Percentiles rank a stretch among this genome's conserved stretches.
Evolutionary conservation across 2,888 invertebrate genomes (phyloP).

Genomic region (Rhyacophila evoluta): DNA sequence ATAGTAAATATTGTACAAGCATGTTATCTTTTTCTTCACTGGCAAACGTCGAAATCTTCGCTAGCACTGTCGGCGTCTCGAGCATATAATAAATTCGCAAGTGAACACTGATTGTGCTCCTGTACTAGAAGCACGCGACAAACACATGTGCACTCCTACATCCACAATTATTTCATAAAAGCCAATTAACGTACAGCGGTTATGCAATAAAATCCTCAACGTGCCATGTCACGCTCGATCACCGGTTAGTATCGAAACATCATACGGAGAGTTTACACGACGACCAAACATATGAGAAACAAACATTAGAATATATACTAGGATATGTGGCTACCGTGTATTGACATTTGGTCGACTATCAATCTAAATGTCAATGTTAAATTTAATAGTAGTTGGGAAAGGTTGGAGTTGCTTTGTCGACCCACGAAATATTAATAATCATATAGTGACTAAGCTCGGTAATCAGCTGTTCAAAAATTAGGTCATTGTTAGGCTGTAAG

Average conservation of each 20-base stretch:
- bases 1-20: no score
- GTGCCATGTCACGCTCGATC: not conserved
- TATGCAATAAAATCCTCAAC: not conserved
- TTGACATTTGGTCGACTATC: no score
- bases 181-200: conserved; percentile 2
- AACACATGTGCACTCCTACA: conserved; percentile 22
- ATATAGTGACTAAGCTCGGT: no score
- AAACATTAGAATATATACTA: not conserved
- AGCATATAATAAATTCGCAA: not conserved
- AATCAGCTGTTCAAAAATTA: no score
- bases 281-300: not conserved
- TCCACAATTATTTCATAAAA: conserved; percentile 22
- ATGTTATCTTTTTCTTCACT: not conserved
- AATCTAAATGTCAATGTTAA: no score
- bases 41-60: not conserved
- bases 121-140: conserved; percentile 1
- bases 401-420: no score
- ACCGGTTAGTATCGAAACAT: not conserved
- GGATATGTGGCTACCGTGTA: no score
- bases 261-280: not conserved
- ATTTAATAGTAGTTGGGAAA: no score
- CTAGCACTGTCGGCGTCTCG: not conserved
- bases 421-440: no score
- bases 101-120: not conserved
- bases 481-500: not conserved